These are phyloP conservation scores for Falco punctatus DNA, from an alignment of 2,113 vertebrate species.

Conservation along the genomic window DNA sequence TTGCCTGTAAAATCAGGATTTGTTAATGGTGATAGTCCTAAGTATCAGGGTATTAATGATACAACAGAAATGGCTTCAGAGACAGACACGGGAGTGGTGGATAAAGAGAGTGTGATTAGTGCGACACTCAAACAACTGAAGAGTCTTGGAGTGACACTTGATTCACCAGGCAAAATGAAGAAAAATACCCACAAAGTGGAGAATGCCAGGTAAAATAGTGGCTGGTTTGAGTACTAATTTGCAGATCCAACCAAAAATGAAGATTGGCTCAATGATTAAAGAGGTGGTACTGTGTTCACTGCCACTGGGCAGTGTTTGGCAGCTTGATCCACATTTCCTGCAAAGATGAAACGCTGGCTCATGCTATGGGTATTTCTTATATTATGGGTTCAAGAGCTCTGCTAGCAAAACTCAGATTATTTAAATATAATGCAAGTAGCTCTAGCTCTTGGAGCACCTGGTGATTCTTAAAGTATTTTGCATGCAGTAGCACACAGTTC, in stretches of 20 bases:
- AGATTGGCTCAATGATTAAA: not conserved
- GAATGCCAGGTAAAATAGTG: conserved; percentile 84
- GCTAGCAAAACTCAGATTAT: not conserved
- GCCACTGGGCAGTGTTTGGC: not conserved
- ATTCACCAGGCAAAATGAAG: conserved; percentile 67
- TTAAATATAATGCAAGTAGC: not conserved
- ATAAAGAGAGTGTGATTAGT: conserved; percentile 79
- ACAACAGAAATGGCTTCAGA: conserved; percentile 31
- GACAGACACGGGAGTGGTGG: not conserved
- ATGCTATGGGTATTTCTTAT: not conserved
- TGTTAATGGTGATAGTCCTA: not conserved
- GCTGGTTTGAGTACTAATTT: not conserved
- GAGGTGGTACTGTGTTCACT: not conserved
- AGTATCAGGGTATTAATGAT: conserved; percentile 12
- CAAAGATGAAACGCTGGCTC: not conserved
- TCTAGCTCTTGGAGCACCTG: not conserved
- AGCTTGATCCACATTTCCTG: not conserved
- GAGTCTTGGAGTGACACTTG: conserved; percentile 85
- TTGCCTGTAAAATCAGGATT: conserved; percentile 46
- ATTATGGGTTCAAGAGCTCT: conserved; percentile 1
- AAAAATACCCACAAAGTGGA: conserved; percentile 77
- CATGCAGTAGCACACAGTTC: not conserved
- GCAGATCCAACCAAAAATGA: not conserved
- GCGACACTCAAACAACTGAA: conserved; percentile 88
- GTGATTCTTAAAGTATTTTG: not conserved